Percentiles rank a stretch among this genome's conserved stretches.
These are phyloP conservation scores for Anthonomus grandis DNA, from an alignment of 1,140 invertebrate genomes.

Conservation along the genomic window DNA sequence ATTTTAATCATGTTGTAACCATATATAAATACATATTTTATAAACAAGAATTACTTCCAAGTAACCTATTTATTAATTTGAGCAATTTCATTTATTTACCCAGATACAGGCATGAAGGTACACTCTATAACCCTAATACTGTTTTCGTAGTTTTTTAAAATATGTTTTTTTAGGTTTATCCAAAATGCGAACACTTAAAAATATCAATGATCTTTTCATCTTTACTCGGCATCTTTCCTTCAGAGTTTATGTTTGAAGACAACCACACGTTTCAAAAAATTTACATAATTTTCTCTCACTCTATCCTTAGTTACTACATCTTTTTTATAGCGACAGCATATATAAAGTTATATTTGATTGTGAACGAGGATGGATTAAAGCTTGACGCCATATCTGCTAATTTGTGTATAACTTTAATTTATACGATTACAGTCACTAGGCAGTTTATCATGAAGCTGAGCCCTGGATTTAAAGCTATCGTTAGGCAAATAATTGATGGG, in stretches of 20 bases:
- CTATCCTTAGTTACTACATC: conserved; percentile 14
- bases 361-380: background rate
- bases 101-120: too few species aligned
- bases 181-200: conserved; percentile 20
- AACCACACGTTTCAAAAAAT: conserved; percentile 6
- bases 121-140: too few species aligned
- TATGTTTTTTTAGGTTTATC: conserved; percentile 21
- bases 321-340: conserved; percentile 18
- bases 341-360: conserved; percentile 9
- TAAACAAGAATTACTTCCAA: too few species aligned
- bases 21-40: too few species aligned
- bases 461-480: conserved; percentile 12
- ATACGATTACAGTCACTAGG: conserved; percentile 17
- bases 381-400: conserved; percentile 15
- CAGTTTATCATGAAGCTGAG: conserved; percentile 9
- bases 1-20: too few species aligned
- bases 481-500: conserved; percentile 17
- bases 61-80: too few species aligned
- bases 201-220: conserved; percentile 19
- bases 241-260: conserved; percentile 21
- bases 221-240: conserved; percentile 19
- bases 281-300: conserved; percentile 14
- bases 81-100: too few species aligned
- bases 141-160: too few species aligned
- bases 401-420: conserved; percentile 23